Evolutionary conservation across 2,797 vertebrate genomes (phyloP), one percentile per base, ranked within the genome.

Genomic region (Borostomias antarcticus): DNA sequence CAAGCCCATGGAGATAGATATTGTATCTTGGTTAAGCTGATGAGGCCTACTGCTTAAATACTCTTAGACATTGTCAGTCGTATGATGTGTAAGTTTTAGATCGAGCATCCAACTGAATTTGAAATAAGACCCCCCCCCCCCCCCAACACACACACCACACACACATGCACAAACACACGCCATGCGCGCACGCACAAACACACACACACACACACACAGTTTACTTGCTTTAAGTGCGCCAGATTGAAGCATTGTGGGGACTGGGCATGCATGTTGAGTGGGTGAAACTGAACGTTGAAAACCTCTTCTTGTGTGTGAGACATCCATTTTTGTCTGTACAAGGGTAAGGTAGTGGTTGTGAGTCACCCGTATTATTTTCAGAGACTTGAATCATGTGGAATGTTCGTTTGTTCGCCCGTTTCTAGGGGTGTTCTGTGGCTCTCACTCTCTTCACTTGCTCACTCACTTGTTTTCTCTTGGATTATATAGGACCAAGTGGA

Each of bases 211-310:
- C 37, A 40, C 37, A 40, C 37, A 3, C 0, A 15, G 11, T 13
- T 17, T 4, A n/a, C 13, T 45, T 40, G 37, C 11, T 10, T 25
- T 51, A 2, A 7, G 6, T 51, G 48, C 19, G 7, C 10, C 10
- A 51, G 21, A 51, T 19, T 21, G 9, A 51, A n/a, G 70, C 76
- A 84, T 73, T 58, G 19, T 19, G 32, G 21, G 19, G 15, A 58
- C 30, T 82, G 83, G 83, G 82, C 87, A 86, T 88, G 86, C 76
- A 85, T 85, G 73, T 53, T 82, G 86, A 88, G 87, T 87, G 86
- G 87, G 86, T 75, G 86, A 23, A 78, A 66, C 79, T 66, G 68
- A 11, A 25, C 13, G 76, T 69, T 82, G 67, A n/a, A 67, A 67
- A 65, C 80, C 11, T 17, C 37, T 83, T 83, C n/a, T n/a, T n/a